A percentile compares a stretch with the other conserved stretches of the same genome.
Conservation (phyloP, 2,797 vertebrate genomes). For the Geotria australis region DNA sequence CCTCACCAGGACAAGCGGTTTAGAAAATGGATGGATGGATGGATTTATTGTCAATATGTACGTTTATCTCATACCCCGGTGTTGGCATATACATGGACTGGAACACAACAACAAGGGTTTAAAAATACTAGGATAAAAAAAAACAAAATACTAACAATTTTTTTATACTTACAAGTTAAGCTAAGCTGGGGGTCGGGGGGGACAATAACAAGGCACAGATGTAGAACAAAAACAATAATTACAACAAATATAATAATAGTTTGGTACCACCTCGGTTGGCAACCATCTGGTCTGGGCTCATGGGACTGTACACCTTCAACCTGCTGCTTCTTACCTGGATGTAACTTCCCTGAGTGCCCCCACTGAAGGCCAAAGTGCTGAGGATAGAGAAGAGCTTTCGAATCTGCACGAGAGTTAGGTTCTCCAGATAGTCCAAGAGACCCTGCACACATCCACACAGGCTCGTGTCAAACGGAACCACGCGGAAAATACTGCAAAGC, state of each 20-base stretch:
- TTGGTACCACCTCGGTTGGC: too few relatives aligned
- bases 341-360: slow-evolving; percentile 33
- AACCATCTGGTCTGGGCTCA: too few relatives aligned
- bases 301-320: background rate
- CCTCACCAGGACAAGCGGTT: too few relatives aligned
- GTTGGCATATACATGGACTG: too few relatives aligned
- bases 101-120: too few relatives aligned
- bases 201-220: background rate
- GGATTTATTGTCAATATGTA: too few relatives aligned
- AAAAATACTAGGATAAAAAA: too few relatives aligned
- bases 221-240: background rate
- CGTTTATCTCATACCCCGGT: too few relatives aligned
- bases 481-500: background rate
- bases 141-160: too few relatives aligned
- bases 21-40: too few relatives aligned
- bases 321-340: slow-evolving; percentile 36
- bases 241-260: too few relatives aligned
- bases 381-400: slow-evolving; percentile 60
- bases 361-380: slow-evolving; percentile 39
- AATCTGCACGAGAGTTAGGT: slow-evolving; percentile 50
- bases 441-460: slow-evolving; percentile 17
- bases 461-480: background rate
- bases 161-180: too few relatives aligned
- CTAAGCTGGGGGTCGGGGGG: background rate
- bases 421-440: slow-evolving; percentile 74